A percentile compares a stretch with the other conserved stretches of the same genome.
Evolutionary conservation across 2,797 vertebrate species (phyloP).

Genomic region (Myiothlypis chrysogaster): DNA sequence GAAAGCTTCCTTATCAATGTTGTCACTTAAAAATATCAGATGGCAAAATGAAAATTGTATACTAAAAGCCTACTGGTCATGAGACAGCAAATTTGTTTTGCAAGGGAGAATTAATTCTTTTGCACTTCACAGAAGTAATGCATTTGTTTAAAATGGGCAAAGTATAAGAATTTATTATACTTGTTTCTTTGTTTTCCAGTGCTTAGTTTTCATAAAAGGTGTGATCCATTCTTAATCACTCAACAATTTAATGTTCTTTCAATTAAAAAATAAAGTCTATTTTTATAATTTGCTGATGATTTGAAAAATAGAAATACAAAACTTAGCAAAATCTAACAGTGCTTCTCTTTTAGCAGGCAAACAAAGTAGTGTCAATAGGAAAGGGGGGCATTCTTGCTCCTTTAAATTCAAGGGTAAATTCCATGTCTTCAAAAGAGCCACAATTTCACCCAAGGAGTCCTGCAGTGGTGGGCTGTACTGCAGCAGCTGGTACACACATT

Average conservation of each 20-base stretch:
- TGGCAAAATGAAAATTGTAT: not conserved
- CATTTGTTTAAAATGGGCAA: not conserved
- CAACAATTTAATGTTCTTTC: not conserved
- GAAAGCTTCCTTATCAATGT: not conserved
- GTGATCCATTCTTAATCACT: not conserved
- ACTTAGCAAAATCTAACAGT: not conserved
- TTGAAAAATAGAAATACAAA: not conserved
- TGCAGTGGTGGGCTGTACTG: not conserved
- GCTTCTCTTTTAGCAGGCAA: not conserved
- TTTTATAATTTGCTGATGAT: not conserved
- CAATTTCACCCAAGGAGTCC: not conserved
- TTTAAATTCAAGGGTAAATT: not conserved
- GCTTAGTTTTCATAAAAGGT: not conserved
- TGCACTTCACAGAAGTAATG: not conserved
- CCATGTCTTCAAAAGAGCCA: not conserved
- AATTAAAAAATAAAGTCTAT: not conserved
- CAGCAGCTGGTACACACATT: not conserved
- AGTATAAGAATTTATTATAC: not conserved
- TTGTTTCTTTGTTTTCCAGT: not conserved
- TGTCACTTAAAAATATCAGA: not conserved
- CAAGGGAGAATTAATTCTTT: not conserved
- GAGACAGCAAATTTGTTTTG: not conserved
- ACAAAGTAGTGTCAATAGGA: not conserved
- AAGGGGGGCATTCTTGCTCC: not conserved
- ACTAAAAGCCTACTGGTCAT: not conserved